A percentile compares a stretch with the other conserved stretches of the same genome.
These are phyloP conservation scores for Gibbula magus DNA, from an alignment of 2,888 invertebrate species.

Conservation along the genomic window DNA sequence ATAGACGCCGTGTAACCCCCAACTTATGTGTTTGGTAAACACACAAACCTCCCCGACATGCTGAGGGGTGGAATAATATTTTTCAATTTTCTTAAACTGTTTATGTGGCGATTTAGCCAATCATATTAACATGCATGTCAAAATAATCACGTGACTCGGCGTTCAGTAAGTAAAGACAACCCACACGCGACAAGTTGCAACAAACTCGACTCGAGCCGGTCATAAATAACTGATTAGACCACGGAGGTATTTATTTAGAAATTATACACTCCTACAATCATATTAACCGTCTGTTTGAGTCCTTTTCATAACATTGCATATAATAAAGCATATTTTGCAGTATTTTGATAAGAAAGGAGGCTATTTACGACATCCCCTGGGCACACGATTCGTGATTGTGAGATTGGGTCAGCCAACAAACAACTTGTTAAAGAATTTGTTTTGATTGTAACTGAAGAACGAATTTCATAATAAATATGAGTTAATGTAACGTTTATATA, in stretches of 20 bases:
- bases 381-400: too few species aligned
- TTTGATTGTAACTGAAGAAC: too few species aligned
- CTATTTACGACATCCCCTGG: too few species aligned
- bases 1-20: not conserved
- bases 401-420: too few species aligned
- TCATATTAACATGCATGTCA: not conserved
- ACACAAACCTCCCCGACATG: not conserved
- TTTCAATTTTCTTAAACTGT: conserved; percentile 15
- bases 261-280: not conserved
- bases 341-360: too few species aligned
- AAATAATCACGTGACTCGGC: not conserved
- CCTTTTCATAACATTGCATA: too few species aligned
- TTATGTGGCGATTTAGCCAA: conserved; percentile 2
- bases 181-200: not conserved
- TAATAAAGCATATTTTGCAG: too few species aligned
- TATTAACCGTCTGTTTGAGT: not conserved
- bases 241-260: not conserved
- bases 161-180: not conserved
- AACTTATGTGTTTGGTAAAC: not conserved
- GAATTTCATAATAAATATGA: too few species aligned
- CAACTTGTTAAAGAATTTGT: too few species aligned
- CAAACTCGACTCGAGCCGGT: not conserved
- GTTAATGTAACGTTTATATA: too few species aligned
- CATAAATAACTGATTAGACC: not conserved
- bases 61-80: conserved; percentile 5